A percentile compares a stretch with the other conserved stretches of the same genome.
phyloP scores from a whole-genome alignment of 1,140 invertebrate species.

The Drusus annulatus region DNA sequence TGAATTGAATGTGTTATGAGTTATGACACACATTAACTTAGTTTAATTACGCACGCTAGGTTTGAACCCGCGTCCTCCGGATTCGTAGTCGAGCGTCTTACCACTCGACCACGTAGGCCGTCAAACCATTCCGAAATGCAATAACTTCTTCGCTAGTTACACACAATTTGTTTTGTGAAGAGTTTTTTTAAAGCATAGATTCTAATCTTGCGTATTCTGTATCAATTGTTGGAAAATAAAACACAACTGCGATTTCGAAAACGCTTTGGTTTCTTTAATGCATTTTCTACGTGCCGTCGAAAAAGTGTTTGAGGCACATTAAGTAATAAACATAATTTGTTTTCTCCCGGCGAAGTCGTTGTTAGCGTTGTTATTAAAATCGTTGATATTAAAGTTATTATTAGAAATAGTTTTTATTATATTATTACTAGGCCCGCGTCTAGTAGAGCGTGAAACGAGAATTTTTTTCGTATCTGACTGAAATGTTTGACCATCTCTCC shows the following conservation, averaged over 20 bases:
- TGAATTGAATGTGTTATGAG: no score
- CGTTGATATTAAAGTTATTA: constrained; percentile 47
- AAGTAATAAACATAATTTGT: constrained; percentile 58
- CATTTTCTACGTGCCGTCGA: constrained; percentile 26
- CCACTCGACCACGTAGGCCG: no score
- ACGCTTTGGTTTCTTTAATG: constrained; percentile 25
- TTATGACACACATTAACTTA: no score
- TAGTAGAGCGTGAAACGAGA: constrained; percentile 58
- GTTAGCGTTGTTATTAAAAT: constrained; percentile 36
- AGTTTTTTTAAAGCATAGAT: no score
- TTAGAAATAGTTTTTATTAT: not conserved
- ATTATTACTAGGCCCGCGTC: constrained; percentile 26
- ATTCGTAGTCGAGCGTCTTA: no score
- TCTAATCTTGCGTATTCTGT: no score
- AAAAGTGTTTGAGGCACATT: constrained; percentile 54
- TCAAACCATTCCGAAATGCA: no score
- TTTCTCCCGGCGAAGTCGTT: constrained; percentile 29
- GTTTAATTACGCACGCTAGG: no score
- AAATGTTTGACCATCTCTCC: constrained; percentile 10
- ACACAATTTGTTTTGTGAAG: no score
- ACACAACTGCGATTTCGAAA: constrained; percentile 12
- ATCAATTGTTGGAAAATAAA: not conserved
- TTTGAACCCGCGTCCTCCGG: no score
- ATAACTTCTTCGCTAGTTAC: no score
- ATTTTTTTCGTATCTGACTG: constrained; percentile 42